Conservation (phyloP, 2,888 invertebrate species). For the Amblyjoppa proteus region DNA sequence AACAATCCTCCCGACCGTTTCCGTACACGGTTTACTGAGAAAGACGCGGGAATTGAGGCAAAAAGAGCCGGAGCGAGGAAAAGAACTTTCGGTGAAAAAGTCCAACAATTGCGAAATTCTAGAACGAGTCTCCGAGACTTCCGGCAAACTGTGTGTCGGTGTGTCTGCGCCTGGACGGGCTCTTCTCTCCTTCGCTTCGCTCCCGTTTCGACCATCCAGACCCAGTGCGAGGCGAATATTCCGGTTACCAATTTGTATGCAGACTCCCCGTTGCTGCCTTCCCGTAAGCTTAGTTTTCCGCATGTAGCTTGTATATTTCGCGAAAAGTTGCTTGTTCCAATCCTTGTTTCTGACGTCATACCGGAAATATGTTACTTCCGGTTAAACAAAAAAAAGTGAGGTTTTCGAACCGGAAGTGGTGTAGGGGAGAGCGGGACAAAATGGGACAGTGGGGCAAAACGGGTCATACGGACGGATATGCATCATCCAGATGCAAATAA, state of each 20-base stretch:
- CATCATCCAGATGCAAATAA: not conserved
- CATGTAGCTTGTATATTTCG: not conserved
- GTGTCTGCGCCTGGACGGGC: slow-evolving; percentile 5
- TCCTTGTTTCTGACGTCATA: too few relatives aligned
- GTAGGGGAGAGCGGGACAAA: too few relatives aligned
- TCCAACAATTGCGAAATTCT: slow-evolving; percentile 60
- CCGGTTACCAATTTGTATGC: slow-evolving; percentile 55
- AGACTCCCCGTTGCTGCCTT: slow-evolving; percentile 1
- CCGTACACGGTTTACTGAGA: slow-evolving; percentile 33
- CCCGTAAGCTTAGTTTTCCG: slow-evolving; percentile 1
- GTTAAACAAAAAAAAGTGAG: too few relatives aligned
- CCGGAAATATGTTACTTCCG: too few relatives aligned
- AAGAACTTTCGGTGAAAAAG: slow-evolving; percentile 57
- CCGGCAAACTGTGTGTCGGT: slow-evolving; percentile 24
- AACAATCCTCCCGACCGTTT: slow-evolving; percentile 35
- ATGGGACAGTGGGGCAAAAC: too few relatives aligned
- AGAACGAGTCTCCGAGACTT: slow-evolving; percentile 42
- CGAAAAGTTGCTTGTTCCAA: too few relatives aligned
- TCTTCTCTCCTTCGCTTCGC: slow-evolving; percentile 4
- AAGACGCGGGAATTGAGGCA: slow-evolving; percentile 15
- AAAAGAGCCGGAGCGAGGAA: slow-evolving; percentile 13
- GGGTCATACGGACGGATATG: not conserved
- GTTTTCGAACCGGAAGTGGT: too few relatives aligned
- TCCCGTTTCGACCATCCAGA: slow-evolving; percentile 18
- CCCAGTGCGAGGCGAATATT: slow-evolving; percentile 37